Conservation (phyloP, 1,140 invertebrate species). For the Gryon sp. region DNA sequence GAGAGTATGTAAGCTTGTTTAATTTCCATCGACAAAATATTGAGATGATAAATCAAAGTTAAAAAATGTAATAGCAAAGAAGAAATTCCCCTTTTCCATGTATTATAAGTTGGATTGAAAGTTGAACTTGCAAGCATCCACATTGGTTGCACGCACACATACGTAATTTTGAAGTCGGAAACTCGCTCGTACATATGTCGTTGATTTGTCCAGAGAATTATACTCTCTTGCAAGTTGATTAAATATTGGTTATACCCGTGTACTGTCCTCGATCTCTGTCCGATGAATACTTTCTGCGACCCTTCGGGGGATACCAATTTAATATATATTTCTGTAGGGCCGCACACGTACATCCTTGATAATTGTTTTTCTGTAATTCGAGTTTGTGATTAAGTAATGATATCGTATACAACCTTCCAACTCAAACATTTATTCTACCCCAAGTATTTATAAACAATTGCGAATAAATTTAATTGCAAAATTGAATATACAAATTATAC, state of each 20-base stretch:
- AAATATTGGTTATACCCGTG: constrained; percentile 74
- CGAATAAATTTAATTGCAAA: no score
- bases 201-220: constrained; percentile 78
- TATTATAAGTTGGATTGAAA: constrained; percentile 17
- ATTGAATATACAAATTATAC: neutral
- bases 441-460: no score
- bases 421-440: neutral
- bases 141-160: neutral
- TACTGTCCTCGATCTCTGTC: constrained; percentile 56
- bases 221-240: constrained; percentile 76
- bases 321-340: constrained; percentile 65
- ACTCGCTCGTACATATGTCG: constrained; percentile 77
- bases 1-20: no score
- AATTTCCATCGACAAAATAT: no score
- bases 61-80: constrained; percentile 16
- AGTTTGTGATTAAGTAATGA: constrained; percentile 20
- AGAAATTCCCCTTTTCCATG: constrained; percentile 8
- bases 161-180: constrained; percentile 24
- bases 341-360: constrained; percentile 8
- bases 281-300: constrained; percentile 54
- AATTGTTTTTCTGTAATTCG: constrained; percentile 55
- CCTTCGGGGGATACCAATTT: constrained; percentile 71
- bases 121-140: constrained; percentile 8
- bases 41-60: constrained; percentile 29
- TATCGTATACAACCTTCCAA: no score